phyloP scores from a whole-genome alignment of 2,797 vertebrate genomes.

The Dryobates pubescens region DNA sequence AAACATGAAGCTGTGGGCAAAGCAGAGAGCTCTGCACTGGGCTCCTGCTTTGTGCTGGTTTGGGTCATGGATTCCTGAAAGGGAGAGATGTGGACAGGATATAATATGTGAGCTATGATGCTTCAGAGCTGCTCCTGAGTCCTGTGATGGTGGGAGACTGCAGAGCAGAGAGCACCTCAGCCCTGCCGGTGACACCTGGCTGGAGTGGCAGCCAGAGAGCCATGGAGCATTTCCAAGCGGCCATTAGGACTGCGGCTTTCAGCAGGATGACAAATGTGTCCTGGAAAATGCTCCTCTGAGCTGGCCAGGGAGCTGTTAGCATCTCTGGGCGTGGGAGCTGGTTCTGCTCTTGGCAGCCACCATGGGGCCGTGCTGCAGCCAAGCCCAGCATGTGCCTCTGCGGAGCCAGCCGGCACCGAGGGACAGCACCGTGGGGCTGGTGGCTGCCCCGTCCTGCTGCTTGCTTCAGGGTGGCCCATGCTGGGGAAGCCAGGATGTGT shows the following conservation, averaged over 20 bases:
- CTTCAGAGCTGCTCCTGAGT: neutral
- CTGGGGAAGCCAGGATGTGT: neutral
- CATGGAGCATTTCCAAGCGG: neutral
- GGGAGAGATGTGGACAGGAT: neutral
- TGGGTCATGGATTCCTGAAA: neutral
- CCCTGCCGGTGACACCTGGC: neutral
- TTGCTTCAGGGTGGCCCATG: neutral
- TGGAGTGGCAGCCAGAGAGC: neutral
- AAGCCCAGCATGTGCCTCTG: neutral
- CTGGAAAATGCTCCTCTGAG: neutral
- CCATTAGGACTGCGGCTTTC: neutral
- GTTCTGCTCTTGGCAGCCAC: neutral
- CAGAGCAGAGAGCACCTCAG: neutral
- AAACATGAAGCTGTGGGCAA: rapidly evolving
- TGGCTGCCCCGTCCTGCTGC: neutral
- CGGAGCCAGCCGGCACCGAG: rapidly evolving
- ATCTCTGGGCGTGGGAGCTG: neutral
- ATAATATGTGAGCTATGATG: neutral
- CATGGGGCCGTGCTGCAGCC: rapidly evolving
- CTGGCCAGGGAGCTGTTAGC: neutral
- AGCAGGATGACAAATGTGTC: neutral
- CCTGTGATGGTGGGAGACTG: neutral
- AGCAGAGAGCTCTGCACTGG: neutral
- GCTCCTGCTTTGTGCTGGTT: neutral
- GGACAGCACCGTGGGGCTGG: rapidly evolving